A percentile compares a stretch with the other conserved stretches of the same genome.
phyloP scores from a whole-genome alignment of 1,140 invertebrate genomes.

The Calephelis nemesis region DNA sequence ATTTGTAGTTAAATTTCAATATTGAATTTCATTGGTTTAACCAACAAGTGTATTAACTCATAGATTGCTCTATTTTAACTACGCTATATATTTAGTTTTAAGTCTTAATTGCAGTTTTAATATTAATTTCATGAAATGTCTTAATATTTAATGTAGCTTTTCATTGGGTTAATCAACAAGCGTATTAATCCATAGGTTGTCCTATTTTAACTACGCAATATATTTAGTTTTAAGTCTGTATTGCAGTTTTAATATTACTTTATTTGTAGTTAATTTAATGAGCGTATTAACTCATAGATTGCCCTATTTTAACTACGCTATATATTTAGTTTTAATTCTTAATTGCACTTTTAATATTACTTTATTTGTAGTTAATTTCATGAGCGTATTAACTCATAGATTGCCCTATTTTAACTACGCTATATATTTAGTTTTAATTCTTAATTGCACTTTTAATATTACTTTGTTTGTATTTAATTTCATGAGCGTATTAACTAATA shows the following conservation, averaged over 20 bases:
- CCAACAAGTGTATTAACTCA: constrained; percentile 1
- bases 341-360: too few species aligned
- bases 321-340: too few species aligned
- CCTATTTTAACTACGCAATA: neutral
- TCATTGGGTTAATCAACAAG: constrained; percentile 1
- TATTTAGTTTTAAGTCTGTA: too few species aligned
- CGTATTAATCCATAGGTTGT: constrained; percentile 1
- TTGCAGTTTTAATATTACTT: neutral
- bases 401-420: neutral
- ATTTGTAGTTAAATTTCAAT: too few species aligned
- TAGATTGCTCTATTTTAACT: neutral
- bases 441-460: too few species aligned
- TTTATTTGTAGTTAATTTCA: neutral
- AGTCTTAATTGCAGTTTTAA: too few species aligned
- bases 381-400: neutral
- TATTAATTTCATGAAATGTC: too few species aligned
- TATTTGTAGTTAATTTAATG: too few species aligned
- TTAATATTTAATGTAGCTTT: constrained; percentile 12
- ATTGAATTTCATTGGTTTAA: constrained; percentile 17
- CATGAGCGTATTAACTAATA: too few species aligned
- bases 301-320: neutral
- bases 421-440: neutral
- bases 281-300: constrained; percentile 1
- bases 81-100: neutral
- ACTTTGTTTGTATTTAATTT: too few species aligned